Evolutionary conservation across 2,888 invertebrate genomes (phyloP).

Genomic region (Eupithecia inturbata): DNA sequence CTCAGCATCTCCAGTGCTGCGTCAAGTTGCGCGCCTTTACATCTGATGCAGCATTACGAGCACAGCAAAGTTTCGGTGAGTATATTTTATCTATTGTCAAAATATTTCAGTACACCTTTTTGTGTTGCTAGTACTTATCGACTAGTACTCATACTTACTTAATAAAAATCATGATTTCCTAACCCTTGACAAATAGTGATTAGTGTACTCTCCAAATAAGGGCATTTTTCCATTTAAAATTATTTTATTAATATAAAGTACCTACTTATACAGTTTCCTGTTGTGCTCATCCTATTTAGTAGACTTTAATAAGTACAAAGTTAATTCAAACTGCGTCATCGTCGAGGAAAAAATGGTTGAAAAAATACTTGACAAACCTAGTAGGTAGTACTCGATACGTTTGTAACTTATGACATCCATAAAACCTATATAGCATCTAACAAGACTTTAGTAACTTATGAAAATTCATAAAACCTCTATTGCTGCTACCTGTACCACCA

Average conservation of each 20-base stretch:
- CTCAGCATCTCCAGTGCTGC: conserved; percentile 79
- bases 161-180: not conserved
- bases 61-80: conserved; percentile 81
- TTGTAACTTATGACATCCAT: not conserved
- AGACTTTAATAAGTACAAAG: not conserved
- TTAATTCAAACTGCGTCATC: not conserved
- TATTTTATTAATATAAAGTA: not conserved
- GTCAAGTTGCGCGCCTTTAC: conserved; percentile 77
- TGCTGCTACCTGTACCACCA: not conserved
- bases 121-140: no score
- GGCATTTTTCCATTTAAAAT: not conserved
- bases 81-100: conserved; percentile 33
- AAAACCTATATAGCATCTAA: not conserved
- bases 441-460: no score
- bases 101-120: not conserved
- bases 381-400: not conserved
- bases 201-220: not conserved
- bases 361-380: not conserved
- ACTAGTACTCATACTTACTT: not conserved
- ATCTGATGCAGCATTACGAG: conserved; percentile 74
- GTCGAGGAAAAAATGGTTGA: not conserved
- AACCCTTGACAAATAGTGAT: not conserved
- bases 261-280: not conserved
- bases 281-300: not conserved
- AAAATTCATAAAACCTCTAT: no score